phyloP scores from a whole-genome alignment of 2,113 vertebrate genomes.

The Misgurnus mizolepis region DNA sequence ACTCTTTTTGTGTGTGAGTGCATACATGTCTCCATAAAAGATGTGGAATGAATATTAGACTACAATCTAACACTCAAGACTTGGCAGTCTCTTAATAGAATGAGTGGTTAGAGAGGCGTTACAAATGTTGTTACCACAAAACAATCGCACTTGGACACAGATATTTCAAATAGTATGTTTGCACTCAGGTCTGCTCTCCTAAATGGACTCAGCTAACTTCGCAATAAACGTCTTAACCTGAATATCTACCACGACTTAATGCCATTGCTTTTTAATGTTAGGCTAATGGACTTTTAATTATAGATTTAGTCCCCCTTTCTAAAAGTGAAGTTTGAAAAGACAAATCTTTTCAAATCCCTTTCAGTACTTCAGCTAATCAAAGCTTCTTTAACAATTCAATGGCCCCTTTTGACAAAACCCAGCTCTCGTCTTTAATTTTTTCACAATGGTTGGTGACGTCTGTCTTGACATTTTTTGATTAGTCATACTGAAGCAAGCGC shows the following conservation, averaged over 20 bases:
- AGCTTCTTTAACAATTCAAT: conserved; percentile 10
- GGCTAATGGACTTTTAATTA: conserved; percentile 23
- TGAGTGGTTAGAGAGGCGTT: conserved; percentile 20
- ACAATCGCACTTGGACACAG: conserved; percentile 7
- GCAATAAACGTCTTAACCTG: neutral
- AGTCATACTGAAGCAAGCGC: neutral
- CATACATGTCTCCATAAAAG: conserved; percentile 49
- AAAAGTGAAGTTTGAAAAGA: conserved; percentile 1
- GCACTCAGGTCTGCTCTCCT: neutral
- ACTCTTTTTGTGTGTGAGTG: conserved; percentile 48
- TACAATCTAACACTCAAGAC: conserved; percentile 34
- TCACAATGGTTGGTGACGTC: neutral
- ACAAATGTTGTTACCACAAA: conserved; percentile 20
- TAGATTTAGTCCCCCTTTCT: conserved; percentile 4
- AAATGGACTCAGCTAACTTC: neutral
- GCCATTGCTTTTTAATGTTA: conserved; percentile 3
- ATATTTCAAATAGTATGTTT: conserved; percentile 20
- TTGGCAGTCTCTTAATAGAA: conserved; percentile 37
- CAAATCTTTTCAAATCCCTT: neutral
- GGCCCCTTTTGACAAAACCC: neutral
- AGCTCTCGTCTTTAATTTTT: neutral
- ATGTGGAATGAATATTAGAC: conserved; percentile 51
- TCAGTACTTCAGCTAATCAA: conserved; percentile 4
- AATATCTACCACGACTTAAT: neutral
- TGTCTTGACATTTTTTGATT: neutral